phyloP scores from a whole-genome alignment of 2,797 vertebrate species.

The Chelon labrosus region DNA sequence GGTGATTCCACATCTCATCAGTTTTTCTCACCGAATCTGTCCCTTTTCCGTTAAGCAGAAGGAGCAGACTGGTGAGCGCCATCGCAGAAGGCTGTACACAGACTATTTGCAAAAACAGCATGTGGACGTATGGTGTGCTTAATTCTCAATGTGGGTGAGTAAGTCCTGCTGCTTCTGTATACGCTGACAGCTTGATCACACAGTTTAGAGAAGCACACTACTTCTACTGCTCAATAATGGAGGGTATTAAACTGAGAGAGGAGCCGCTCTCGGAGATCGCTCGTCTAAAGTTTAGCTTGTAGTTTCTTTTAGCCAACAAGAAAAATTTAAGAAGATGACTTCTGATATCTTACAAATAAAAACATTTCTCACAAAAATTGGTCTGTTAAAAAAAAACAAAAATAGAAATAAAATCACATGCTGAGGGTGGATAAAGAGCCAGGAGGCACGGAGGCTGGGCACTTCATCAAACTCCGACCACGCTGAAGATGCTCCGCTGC shows the following conservation, averaged over 20 bases:
- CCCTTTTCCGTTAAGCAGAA: slow-evolving; percentile 43
- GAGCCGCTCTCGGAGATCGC: neutral
- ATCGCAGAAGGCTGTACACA: slow-evolving; percentile 38
- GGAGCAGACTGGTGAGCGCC: slow-evolving; percentile 35
- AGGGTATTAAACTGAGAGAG: slow-evolving; percentile 2
- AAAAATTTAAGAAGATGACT: slow-evolving; percentile 2
- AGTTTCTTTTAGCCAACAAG: slow-evolving; percentile 3
- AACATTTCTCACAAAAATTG: neutral
- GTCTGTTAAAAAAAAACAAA: slow-evolving; percentile 1
- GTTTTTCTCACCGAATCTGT: slow-evolving; percentile 25
- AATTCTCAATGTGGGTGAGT: slow-evolving; percentile 45
- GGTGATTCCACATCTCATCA: slow-evolving; percentile 45
- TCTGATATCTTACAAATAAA: slow-evolving; percentile 16
- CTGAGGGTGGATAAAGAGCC: slow-evolving; percentile 2
- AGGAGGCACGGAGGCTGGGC: neutral
- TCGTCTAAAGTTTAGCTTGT: neutral
- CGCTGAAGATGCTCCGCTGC: slow-evolving; percentile 11
- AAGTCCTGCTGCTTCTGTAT: slow-evolving; percentile 54
- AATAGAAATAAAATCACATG: slow-evolving; percentile 6
- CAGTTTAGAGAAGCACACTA: slow-evolving; percentile 43
- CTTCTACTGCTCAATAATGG: neutral
- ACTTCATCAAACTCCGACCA: slow-evolving; percentile 37
- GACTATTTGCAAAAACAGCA: slow-evolving; percentile 51
- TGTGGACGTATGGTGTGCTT: slow-evolving; percentile 44
- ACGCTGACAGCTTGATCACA: slow-evolving; percentile 56